Base-by-base conservation (phyloP, 2,797 vertebrate species). In the Coracias cyanogaster region DNA sequence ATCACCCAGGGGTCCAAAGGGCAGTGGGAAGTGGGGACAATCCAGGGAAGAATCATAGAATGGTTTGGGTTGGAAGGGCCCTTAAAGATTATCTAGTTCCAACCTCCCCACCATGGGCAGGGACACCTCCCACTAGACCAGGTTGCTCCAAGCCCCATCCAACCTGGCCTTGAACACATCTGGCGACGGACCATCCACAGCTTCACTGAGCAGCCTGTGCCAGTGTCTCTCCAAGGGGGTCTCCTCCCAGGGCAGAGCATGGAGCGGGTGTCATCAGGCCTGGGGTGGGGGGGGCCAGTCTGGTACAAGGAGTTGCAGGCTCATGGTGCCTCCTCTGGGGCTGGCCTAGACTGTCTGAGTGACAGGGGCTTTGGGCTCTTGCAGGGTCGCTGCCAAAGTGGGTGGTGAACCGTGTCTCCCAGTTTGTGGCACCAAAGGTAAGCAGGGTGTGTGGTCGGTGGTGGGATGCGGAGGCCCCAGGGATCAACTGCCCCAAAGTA, bases 351-450 rank as follows among this genome's bases (percentile, higher is more conserved):
- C 1, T 14, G 25, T 3, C 10, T 41, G 19, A 26, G 11, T 62
- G 73, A 84, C 0, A 0, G 6, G 41, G 28, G 22, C 43, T 83
- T 39, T 80, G 66, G 78, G 46, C 19, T 88, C 41, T 92, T 95
- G 13, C 96, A 99, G 99, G 99, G n/a, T 99, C 99, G 28, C 98
- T 99, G 97, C 99, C 99, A 20, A 99, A 99, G 97, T 99, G 99
- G 99, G 99, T 99, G 86, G 99, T 99, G 88, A 99, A 99, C 96
- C 97, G 98, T 39, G 98, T 98, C 41, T 99, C 99, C 58, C 99
- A 99, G 97, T 98, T 99, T 43, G 98, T 99, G 89, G 99, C 98
- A 82, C 99, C 99, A 0, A 99, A 99, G 99, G 99, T 99, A 98
- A 97, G 96, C 17, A 9, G 24, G 12, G 8, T 6, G 20, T 2